These are phyloP conservation scores for Poeciliopsis turrubarensis DNA, from an alignment of 2,113 vertebrate genomes.

Conservation along the genomic window DNA sequence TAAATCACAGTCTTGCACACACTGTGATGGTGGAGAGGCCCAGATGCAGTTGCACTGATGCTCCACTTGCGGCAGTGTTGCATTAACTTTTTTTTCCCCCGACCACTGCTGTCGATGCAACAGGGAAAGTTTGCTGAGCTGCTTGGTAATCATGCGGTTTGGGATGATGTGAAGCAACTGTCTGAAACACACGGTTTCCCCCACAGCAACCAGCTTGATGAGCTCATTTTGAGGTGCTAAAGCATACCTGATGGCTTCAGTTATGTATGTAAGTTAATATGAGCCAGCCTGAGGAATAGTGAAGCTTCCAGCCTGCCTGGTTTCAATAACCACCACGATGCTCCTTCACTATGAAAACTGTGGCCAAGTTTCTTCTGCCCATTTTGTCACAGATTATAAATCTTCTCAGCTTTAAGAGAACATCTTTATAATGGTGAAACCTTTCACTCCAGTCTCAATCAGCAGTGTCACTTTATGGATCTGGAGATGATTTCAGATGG, in stretches of 20 bases:
- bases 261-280: slow-evolving; percentile 39
- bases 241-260: slow-evolving; percentile 12
- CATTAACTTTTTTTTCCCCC: slow-evolving; percentile 10
- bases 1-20: not conserved
- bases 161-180: slow-evolving; percentile 8
- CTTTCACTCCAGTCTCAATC: slow-evolving; percentile 1
- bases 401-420: slow-evolving; percentile 36
- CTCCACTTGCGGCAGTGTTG: slow-evolving; percentile 60
- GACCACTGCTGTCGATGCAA: slow-evolving; percentile 1
- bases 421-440: slow-evolving; percentile 37
- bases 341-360: slow-evolving; percentile 28
- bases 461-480: slow-evolving; percentile 14
- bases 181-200: not conserved
- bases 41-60: slow-evolving; percentile 37
- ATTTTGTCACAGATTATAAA: slow-evolving; percentile 60
- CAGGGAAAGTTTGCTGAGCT: slow-evolving; percentile 13
- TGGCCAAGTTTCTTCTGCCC: slow-evolving; percentile 24
- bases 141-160: not conserved
- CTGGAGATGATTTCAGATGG: slow-evolving; percentile 12
- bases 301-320: slow-evolving; percentile 41
- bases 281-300: slow-evolving; percentile 32
- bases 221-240: not conserved
- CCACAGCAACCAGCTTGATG: not conserved
- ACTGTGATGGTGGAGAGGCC: slow-evolving; percentile 1
- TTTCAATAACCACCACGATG: slow-evolving; percentile 45